Evolutionary conservation across 1,140 invertebrate genomes (phyloP).

Genomic region (Dinoponera quadriceps): DNA sequence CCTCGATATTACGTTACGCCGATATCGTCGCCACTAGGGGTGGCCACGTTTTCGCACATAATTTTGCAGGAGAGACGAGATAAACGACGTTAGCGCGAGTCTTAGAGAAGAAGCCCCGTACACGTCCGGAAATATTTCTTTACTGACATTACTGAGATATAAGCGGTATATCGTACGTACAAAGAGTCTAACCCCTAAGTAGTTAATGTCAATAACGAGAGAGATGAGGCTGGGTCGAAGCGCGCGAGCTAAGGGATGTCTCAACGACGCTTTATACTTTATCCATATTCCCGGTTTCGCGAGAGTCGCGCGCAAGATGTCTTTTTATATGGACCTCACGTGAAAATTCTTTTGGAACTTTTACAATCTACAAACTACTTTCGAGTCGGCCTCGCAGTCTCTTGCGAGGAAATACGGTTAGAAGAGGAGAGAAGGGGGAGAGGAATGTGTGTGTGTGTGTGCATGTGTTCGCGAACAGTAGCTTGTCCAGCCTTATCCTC

Average conservation of each 20-base stretch:
- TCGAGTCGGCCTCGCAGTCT: background rate
- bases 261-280: constrained; percentile 38
- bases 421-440: background rate
- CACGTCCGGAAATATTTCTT: constrained; percentile 55
- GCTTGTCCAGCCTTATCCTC: constrained; percentile 44
- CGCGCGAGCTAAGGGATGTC: constrained; percentile 4
- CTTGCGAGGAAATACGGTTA: constrained; percentile 3
- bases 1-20: constrained; percentile 8
- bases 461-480: background rate
- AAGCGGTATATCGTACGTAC: constrained; percentile 52
- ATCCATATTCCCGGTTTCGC: constrained; percentile 40
- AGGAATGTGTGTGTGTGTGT: no score
- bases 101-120: constrained; percentile 38
- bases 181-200: constrained; percentile 59
- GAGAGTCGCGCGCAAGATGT: constrained; percentile 27
- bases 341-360: constrained; percentile 44
- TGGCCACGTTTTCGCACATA: constrained; percentile 40
- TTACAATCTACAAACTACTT: constrained; percentile 41
- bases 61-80: constrained; percentile 20
- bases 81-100: constrained; percentile 23
- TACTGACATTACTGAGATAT: constrained; percentile 51
- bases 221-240: constrained; percentile 49
- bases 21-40: background rate
- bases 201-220: constrained; percentile 53
- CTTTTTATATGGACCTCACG: constrained; percentile 7